Evolutionary conservation across 2,888 invertebrate genomes (phyloP).

Genomic region (Acholoe squamosa): DNA sequence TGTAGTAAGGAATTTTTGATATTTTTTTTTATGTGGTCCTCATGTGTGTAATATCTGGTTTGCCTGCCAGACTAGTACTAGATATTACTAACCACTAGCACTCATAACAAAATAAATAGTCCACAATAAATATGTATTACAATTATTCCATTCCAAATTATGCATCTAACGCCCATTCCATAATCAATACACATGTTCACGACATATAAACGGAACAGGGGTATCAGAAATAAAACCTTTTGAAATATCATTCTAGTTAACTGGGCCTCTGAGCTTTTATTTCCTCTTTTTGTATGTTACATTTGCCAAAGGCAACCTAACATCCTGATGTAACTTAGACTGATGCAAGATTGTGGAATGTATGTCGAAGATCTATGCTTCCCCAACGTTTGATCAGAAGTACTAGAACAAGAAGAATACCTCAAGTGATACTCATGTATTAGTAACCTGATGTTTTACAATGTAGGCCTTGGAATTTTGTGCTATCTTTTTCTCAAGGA

Average conservation of each 20-base stretch:
- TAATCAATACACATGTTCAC: background rate
- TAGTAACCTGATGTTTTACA: background rate
- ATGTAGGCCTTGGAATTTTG: background rate
- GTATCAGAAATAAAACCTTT: background rate
- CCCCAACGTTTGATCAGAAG: background rate
- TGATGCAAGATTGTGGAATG: conserved; percentile 21
- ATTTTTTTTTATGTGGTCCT: conserved; percentile 1
- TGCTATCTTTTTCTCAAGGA: conserved; percentile 1
- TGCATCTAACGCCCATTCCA: background rate
- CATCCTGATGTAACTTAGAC: background rate
- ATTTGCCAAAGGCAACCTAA: background rate
- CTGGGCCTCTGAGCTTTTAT: background rate
- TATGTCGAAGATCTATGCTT: conserved; percentile 23
- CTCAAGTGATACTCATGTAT: conserved; percentile 1
- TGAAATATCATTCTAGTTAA: background rate
- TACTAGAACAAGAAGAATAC: background rate
- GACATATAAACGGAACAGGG: background rate
- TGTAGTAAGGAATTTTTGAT: conserved; percentile 14
- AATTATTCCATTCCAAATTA: background rate
- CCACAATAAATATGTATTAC: background rate
- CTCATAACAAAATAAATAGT: background rate
- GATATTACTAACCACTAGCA: background rate
- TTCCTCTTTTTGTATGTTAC: too few relatives aligned
- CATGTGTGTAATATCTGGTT: background rate
- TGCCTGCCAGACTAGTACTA: background rate